These are phyloP conservation scores for Anoplopoma fimbria DNA, from an alignment of 2,113 vertebrate genomes.

Conservation along the genomic window DNA sequence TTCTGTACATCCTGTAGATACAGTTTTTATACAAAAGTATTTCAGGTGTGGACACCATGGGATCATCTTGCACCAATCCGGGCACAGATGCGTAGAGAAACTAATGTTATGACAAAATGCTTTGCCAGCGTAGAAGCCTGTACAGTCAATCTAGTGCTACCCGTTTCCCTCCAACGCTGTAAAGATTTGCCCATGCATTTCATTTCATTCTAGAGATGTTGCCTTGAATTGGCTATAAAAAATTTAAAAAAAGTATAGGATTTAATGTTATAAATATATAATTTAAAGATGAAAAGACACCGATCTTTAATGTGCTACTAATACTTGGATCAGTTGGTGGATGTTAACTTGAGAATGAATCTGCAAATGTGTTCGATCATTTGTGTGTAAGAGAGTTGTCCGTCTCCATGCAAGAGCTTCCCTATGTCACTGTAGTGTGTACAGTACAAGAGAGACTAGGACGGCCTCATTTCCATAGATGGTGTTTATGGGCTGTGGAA, in stretches of 20 bases:
- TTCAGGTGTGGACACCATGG: conserved; percentile 69
- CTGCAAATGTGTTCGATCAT: conserved; percentile 70
- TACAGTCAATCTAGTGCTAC: conserved; percentile 82
- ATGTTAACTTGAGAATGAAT: conserved; percentile 73
- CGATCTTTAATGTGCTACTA: conserved; percentile 77
- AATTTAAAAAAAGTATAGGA: conserved; percentile 60
- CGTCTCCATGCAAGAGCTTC: conserved; percentile 55
- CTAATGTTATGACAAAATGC: conserved; percentile 62
- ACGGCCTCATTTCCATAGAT: conserved; percentile 30
- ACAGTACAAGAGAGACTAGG: conserved; percentile 42
- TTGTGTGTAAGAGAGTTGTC: conserved; percentile 62
- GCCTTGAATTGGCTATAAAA: conserved; percentile 79
- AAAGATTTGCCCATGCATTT: conserved; percentile 70
- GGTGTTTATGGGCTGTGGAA: conserved; percentile 44
- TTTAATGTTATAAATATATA: conserved; percentile 75
- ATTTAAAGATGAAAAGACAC: conserved; percentile 70
- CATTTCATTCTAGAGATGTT: conserved; percentile 81
- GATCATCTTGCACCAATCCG: conserved; percentile 69
- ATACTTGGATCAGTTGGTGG: conserved; percentile 70
- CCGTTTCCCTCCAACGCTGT: conserved; percentile 68
- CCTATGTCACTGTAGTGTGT: conserved; percentile 63
- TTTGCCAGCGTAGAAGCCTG: conserved; percentile 79
- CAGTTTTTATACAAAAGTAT: conserved; percentile 73
- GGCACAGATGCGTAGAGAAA: conserved; percentile 68
- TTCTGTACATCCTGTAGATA: conserved; percentile 71